These are phyloP conservation scores for Pogonomyrmex barbatus DNA, from an alignment of 1,140 invertebrate species.

Conservation along the genomic window DNA sequence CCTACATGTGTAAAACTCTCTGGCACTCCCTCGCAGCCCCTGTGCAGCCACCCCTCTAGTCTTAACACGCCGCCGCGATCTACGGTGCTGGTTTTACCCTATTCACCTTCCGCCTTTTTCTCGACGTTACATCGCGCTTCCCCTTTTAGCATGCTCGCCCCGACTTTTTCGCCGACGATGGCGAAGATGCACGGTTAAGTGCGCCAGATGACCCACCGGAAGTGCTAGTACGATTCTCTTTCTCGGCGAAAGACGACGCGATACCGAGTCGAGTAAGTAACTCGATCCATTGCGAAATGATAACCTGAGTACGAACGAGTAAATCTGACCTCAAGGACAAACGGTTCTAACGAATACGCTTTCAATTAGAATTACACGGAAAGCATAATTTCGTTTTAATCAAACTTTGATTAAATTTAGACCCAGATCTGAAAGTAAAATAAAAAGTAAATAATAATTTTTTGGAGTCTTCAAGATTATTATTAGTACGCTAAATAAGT, in stretches of 20 bases:
- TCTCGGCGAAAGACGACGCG: constrained; percentile 20
- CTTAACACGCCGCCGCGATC: constrained; percentile 14
- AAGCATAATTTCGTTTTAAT: too few species aligned
- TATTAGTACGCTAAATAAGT: too few species aligned
- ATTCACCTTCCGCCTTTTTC: constrained; percentile 13
- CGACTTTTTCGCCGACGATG: neutral
- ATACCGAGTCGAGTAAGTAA: neutral
- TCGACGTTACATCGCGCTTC: constrained; percentile 11
- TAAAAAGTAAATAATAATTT: too few species aligned
- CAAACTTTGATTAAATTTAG: too few species aligned
- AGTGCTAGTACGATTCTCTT: constrained; percentile 20
- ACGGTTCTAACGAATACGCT: neutral
- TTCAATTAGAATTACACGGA: neutral
- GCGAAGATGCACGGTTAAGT: constrained; percentile 21
- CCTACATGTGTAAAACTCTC: constrained; percentile 61
- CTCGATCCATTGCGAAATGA: neutral
- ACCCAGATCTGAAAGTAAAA: too few species aligned
- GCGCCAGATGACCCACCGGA: constrained; percentile 11
- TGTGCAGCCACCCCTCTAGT: neutral
- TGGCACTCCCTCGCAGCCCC: neutral
- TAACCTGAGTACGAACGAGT: neutral
- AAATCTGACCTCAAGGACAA: neutral
- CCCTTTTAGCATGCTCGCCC: constrained; percentile 27
- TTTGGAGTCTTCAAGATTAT: too few species aligned
- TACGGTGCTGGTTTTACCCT: constrained; percentile 3